These are phyloP conservation scores for Cetonia aurata DNA, from an alignment of 2,888 invertebrate species.

Conservation along the genomic window DNA sequence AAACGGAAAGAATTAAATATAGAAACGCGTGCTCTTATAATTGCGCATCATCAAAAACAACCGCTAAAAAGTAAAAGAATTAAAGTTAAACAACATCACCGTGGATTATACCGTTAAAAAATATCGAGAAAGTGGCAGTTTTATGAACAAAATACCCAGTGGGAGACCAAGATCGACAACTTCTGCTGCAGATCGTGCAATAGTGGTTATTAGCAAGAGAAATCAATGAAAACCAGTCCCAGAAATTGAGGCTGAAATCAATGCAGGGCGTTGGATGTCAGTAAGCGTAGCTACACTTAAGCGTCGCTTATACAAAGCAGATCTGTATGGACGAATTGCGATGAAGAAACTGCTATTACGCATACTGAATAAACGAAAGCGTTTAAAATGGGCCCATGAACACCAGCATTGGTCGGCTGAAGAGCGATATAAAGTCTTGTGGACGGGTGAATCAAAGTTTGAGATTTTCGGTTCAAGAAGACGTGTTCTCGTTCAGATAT, in stretches of 20 bases:
- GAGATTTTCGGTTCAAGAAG: no score
- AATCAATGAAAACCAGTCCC: not conserved
- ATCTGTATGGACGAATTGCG: constrained; percentile 7
- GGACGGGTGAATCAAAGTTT: no score
- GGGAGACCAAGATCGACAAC: no score
- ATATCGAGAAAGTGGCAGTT: constrained; percentile 1
- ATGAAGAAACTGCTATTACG: not conserved
- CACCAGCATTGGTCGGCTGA: not conserved
- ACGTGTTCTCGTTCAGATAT: no score
- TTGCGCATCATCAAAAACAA: not conserved
- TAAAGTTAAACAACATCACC: not conserved
- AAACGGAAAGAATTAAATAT: constrained; percentile 3
- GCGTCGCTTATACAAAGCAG: no score
- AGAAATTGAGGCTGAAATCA: not conserved
- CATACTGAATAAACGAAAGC: not conserved
- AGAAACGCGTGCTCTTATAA: not conserved
- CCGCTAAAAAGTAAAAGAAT: not conserved
- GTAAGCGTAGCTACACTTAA: not conserved
- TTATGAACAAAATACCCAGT: no score
- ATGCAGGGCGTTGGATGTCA: not conserved
- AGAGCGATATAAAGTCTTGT: not conserved
- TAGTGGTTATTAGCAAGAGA: no score
- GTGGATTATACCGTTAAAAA: constrained; percentile 1
- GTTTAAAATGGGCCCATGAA: not conserved
- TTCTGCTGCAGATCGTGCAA: no score